Percentiles rank a stretch among this genome's conserved stretches.
phyloP scores from a whole-genome alignment of 1,140 invertebrate species.

The Zaprionus ornatus region DNA sequence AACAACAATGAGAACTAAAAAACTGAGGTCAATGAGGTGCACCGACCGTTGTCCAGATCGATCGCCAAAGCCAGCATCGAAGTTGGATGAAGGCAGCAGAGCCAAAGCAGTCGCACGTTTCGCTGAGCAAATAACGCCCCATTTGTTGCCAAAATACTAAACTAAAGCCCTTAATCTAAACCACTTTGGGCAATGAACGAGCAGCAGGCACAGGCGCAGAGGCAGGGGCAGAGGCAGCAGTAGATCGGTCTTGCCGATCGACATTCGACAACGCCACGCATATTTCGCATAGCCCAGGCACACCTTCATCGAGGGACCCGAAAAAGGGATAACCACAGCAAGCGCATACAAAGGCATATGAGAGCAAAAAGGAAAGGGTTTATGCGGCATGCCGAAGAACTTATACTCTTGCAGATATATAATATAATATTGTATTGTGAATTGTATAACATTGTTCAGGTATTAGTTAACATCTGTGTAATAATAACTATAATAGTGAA shows the following conservation, averaged over 20 bases:
- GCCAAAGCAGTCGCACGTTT: conserved; percentile 76
- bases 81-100: conserved; percentile 47
- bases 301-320: conserved; percentile 62
- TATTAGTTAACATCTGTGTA: too few relatives aligned
- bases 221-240: not conserved
- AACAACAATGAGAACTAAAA: conserved; percentile 9
- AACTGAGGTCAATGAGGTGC: conserved; percentile 65
- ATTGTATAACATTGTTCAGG: too few relatives aligned
- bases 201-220: not conserved
- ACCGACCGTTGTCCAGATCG: conserved; percentile 67
- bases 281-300: conserved; percentile 80
- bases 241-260: conserved; percentile 60
- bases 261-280: conserved; percentile 72
- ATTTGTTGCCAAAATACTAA: conserved; percentile 59
- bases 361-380: not conserved
- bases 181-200: conserved; percentile 71
- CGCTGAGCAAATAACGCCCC: conserved; percentile 79
- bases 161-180: conserved; percentile 80
- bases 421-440: too few relatives aligned
- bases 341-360: conserved; percentile 52
- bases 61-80: conserved; percentile 33
- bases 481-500: too few relatives aligned
- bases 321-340: conserved; percentile 4
- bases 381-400: too few relatives aligned
- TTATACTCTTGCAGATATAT: too few relatives aligned